Conservation (phyloP, 2,113 vertebrate genomes). For the Serinus canaria region DNA sequence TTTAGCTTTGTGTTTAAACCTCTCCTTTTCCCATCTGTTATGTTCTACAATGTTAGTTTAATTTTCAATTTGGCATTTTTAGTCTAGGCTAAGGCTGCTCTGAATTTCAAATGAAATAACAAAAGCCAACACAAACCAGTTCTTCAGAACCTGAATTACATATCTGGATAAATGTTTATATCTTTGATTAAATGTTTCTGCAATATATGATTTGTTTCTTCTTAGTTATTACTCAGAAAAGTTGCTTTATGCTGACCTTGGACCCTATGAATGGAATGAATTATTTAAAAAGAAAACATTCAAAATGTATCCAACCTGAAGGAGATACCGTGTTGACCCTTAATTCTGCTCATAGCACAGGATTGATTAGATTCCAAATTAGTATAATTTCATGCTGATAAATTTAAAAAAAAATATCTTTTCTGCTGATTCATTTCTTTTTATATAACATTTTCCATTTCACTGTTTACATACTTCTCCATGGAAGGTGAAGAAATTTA, state of each 20-base stretch:
- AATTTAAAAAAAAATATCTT: background rate
- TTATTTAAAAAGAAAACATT: background rate
- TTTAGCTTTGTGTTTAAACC: conserved; percentile 5
- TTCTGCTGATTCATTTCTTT: background rate
- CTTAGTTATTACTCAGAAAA: background rate
- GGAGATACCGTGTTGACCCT: background rate
- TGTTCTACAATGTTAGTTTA: background rate
- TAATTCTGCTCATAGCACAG: background rate
- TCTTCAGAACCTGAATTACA: background rate
- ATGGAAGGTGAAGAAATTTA: background rate
- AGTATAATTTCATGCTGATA: background rate
- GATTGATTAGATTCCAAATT: background rate
- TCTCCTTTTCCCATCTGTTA: conserved; percentile 21
- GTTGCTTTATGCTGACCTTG: background rate
- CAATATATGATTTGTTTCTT: background rate
- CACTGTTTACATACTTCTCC: background rate
- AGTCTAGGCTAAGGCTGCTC: background rate
- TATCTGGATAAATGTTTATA: background rate
- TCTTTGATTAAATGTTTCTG: background rate
- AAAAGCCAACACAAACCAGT: background rate
- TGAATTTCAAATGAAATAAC: background rate
- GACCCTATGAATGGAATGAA: background rate
- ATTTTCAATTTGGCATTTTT: background rate
- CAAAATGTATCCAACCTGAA: background rate
- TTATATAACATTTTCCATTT: background rate